Evolutionary conservation across 2,113 vertebrate species (phyloP).

Genomic region (Datnioides undecimradiatus): DNA sequence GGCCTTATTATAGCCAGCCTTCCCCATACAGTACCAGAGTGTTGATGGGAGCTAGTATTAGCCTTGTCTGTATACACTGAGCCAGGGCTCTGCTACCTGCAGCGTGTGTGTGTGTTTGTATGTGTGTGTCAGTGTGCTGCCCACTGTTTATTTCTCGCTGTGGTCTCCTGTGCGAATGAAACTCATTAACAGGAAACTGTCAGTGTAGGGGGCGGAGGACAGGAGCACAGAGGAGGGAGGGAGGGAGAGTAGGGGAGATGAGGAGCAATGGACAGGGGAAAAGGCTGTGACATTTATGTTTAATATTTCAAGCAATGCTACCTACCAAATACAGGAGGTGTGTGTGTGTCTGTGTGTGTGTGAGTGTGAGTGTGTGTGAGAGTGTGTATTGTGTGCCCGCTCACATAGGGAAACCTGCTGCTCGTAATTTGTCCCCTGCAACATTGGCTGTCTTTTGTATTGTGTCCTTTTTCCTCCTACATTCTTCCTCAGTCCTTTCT

Average conservation of each 20-base stretch:
- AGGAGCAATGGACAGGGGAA: conserved; percentile 37
- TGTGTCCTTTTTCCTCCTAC: conserved; percentile 25
- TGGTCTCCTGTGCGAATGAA: conserved; percentile 64
- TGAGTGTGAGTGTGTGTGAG: conserved; percentile 9
- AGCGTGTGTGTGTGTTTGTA: conserved; percentile 27
- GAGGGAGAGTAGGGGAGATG: conserved; percentile 20
- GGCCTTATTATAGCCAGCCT: conserved; percentile 59
- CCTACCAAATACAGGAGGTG: conserved; percentile 26
- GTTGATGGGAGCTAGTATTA: conserved; percentile 33
- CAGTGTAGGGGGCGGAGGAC: conserved; percentile 40
- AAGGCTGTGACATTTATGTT: conserved; percentile 66
- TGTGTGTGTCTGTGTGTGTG: conserved; percentile 34
- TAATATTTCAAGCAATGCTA: conserved; percentile 62
- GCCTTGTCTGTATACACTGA: conserved; percentile 38
- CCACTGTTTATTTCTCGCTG: conserved; percentile 50
- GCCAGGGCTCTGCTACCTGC: conserved; percentile 48
- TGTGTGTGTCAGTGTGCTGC: conserved; percentile 22
- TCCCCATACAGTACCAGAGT: conserved; percentile 10
- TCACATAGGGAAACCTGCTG: conserved; percentile 40
- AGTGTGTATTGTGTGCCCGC: conserved; percentile 33
- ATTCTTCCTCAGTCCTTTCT: conserved; percentile 25
- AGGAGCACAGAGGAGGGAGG: conserved; percentile 17
- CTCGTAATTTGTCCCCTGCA: conserved; percentile 48
- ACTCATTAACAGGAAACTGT: conserved; percentile 76
- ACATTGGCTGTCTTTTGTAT: conserved; percentile 25